Conservation (phyloP, 2,797 vertebrate species). For the Sitta carolinensis region DNA sequence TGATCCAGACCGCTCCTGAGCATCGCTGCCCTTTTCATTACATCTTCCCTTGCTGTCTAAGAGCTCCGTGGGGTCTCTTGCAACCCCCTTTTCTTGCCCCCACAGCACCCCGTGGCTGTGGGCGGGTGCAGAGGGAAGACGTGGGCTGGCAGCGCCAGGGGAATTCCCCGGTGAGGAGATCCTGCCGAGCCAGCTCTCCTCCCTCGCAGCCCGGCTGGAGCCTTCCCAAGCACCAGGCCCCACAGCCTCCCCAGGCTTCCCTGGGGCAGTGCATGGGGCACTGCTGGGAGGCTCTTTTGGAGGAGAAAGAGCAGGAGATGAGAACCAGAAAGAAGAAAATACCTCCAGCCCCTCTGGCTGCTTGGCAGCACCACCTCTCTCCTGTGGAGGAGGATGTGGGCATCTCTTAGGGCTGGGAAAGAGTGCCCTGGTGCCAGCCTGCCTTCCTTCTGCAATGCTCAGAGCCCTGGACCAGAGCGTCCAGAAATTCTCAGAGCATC, state of each 20-base stretch:
- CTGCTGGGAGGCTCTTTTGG: background rate
- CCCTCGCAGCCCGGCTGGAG: background rate
- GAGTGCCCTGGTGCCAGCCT: background rate
- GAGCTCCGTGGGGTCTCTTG: background rate
- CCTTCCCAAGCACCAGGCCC: background rate
- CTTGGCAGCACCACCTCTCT: background rate
- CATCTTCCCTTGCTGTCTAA: background rate
- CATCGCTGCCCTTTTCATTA: accelerated
- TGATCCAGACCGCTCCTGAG: background rate
- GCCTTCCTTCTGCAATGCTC: background rate
- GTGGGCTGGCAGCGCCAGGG: background rate
- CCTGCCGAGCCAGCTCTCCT: background rate
- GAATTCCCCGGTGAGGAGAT: background rate
- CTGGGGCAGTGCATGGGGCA: background rate
- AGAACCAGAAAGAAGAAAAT: background rate
- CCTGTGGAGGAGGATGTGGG: background rate
- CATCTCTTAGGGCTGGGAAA: background rate
- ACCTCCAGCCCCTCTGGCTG: background rate
- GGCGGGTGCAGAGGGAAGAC: background rate
- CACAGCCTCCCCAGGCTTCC: background rate
- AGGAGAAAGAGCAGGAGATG: background rate
- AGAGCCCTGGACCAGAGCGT: background rate
- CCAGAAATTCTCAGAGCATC: background rate
- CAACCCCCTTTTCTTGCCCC: background rate
- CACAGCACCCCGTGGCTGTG: accelerated